Base-by-base conservation (phyloP, 2,888 invertebrate species). In the Amphipoea oculea region DNA sequence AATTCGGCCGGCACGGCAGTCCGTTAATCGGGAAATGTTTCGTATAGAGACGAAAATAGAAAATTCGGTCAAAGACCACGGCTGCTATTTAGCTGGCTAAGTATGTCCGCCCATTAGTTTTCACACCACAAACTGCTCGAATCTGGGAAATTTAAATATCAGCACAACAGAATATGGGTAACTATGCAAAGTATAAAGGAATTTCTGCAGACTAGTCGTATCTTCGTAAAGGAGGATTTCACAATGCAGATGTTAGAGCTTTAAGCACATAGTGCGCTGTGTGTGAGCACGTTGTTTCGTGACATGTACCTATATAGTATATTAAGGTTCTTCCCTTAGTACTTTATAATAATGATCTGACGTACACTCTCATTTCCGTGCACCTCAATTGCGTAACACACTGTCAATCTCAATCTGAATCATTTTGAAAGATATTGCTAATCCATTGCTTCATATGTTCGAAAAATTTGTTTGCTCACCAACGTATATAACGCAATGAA, bases 61-160 rank as follows among this genome's bases (percentile, higher is more conserved):
- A 91, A 91, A 87, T 69, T 92, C 89, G 92, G 92, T 91, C 92
- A 92, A 91, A 92, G 91, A 91, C 92, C 92, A 92, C 90, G 88
- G 86, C 81, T 82, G 83, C 89, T 84, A 84, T 85, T 86, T 83
- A 85, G 81, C 73, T 74, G 66, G 67, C 79, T 81, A 84, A 88
- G 75, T 81, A 76, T 88, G 54, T 75, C 76, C 82, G 80, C 45
- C 70, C 79, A 76, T 86, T 89, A 81, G 81, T 89, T 88, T 86
- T 81, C 77, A 86, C 86, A 83, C 78, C 70, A 78, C 85, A 83
- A 77, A 72, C 73, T 68, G 85, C 79, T 78, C 48, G 83, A 79
- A 85, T 82, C 79, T 78, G 73, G 67, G 23, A 76, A 79, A 82
- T 81, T 83, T 83, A 79, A 85, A 87, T 84, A 79, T 87, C 71